Evolutionary conservation across 2,888 invertebrate species (phyloP), one percentile per base, ranked within the genome.

Genomic region (Volucella inflata): DNA sequence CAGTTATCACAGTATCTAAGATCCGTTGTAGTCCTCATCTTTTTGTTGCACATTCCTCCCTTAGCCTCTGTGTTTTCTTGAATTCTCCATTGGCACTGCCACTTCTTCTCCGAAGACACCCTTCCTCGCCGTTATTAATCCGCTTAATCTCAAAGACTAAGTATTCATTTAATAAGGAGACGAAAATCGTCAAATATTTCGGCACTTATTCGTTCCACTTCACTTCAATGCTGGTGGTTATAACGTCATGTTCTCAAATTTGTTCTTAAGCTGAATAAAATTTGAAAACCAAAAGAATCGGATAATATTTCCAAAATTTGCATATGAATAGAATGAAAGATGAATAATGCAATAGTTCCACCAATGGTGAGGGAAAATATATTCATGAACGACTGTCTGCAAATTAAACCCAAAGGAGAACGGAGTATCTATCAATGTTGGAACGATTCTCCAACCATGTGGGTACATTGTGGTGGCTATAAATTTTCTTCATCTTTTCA

Each of bases 321-420:
- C 74, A 74, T 74, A 64, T 53, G 53, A 64, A 74, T 53, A 55
- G 64, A 74, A 30, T 30, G 6, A 30, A 30, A 64, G 50, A 76
- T 76, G 75, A 76, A 76, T 76, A 76, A 76, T 76, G 75, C 59
- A 76, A 59, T 67, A 76, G 75, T 76, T 76, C 57, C 42, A 42
- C 14, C 42, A 67, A 30, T 30, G 30, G 50, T 67, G 57, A 67
- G 59, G 36, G 75, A n/a, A 76, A 59, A 59, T 76, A 51, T 76
- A 76, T 76, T 76, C 75, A 76, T 76, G 55, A 57, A 21, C 48
- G 65, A 65, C 16, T 55, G 17, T 57, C 57, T 42, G 64, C 55
- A 75, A 75, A 75, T 75, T 65, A 75, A 48, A 65, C 75, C 75
- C 75, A 9, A 12, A 40, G 57, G 64, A 48, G 38, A 11, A 55